A percentile compares a stretch with the other conserved stretches of the same genome.
phyloP scores from a whole-genome alignment of 2,797 vertebrate species.

The Limosa lapponica region DNA sequence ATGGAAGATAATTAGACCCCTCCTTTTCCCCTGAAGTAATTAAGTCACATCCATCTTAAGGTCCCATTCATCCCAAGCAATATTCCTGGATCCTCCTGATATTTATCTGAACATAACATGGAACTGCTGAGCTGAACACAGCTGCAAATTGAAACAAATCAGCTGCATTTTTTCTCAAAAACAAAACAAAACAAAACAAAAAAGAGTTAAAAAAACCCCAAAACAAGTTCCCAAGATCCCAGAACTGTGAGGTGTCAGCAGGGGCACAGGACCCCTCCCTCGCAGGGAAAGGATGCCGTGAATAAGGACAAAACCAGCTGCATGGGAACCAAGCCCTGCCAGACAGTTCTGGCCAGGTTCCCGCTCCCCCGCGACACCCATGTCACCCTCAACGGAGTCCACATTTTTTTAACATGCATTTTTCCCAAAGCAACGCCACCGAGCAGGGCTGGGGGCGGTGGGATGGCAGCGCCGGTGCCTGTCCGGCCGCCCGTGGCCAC shows the following conservation, averaged over 20 bases:
- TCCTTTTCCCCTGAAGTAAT: constrained; percentile 68
- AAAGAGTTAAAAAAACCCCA: background rate
- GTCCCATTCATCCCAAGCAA: constrained; percentile 54
- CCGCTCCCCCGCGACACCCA: background rate
- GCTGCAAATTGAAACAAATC: constrained; percentile 35
- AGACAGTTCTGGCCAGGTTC: background rate
- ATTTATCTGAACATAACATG: constrained; percentile 20
- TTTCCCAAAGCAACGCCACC: rapidly evolving
- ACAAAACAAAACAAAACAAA: background rate
- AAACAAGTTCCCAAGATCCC: background rate
- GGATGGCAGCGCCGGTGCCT: rapidly evolving
- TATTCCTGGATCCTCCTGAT: constrained; percentile 17
- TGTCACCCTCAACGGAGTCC: background rate
- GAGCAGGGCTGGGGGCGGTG: rapidly evolving
- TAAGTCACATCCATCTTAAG: constrained; percentile 72
- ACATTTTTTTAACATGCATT: rapidly evolving
- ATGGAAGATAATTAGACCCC: constrained; percentile 66
- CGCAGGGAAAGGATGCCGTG: background rate
- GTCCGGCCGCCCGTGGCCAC: background rate
- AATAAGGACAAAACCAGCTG: background rate
- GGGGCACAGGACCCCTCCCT: background rate
- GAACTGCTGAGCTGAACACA: background rate
- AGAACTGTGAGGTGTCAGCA: background rate
- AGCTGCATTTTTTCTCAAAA: background rate
- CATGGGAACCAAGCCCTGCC: background rate